These are phyloP conservation scores for human (Homo sapiens) DNA, from an alignment of 2,113 vertebrate genomes.

Conservation along the genomic window DNA sequence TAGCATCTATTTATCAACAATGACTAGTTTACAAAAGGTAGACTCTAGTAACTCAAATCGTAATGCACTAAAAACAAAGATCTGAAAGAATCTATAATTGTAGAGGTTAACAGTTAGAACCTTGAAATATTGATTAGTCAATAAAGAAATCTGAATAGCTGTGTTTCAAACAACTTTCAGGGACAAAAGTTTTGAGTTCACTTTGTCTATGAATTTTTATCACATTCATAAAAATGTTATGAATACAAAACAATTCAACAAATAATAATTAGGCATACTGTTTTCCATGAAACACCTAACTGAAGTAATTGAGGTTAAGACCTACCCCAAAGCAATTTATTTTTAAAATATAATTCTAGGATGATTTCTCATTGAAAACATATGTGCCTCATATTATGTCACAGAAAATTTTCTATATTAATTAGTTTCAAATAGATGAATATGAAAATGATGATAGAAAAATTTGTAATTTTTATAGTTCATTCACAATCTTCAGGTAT, in stretches of 20 bases:
- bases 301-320: conserved; percentile 56
- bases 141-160: not conserved
- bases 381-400: not conserved
- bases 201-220: not conserved
- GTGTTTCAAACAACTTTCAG: not conserved
- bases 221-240: not conserved
- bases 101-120: not conserved
- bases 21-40: not conserved
- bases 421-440: not conserved
- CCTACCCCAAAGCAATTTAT: conserved; percentile 1
- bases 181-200: not conserved
- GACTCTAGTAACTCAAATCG: not conserved
- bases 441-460: not conserved
- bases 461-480: not conserved
- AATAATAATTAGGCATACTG: conserved; percentile 27
- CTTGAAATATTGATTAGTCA: not conserved
- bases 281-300: conserved; percentile 52
- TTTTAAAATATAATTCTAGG: conserved; percentile 7
- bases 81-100: not conserved
- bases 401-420: not conserved
- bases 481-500: not conserved
- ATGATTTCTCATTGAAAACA: conserved; percentile 30
- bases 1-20: not conserved
- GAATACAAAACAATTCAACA: conserved; percentile 28
- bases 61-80: not conserved